Percentiles rank a stretch among this genome's conserved stretches.
Conservation (phyloP, 2,888 invertebrate species). For the Andrena haemorrhoa region DNA sequence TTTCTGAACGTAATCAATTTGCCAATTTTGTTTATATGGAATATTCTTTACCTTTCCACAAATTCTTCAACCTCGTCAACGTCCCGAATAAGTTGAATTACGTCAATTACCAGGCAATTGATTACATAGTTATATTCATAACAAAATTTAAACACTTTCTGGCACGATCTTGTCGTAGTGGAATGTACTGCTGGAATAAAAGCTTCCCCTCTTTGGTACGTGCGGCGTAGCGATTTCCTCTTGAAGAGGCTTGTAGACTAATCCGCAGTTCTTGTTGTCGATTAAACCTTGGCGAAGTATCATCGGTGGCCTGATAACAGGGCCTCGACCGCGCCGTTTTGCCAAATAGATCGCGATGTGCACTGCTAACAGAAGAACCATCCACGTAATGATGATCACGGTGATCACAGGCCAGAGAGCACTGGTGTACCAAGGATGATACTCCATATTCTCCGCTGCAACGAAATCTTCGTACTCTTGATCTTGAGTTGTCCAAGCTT, state of each 20-base stretch:
- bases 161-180: constrained; percentile 88
- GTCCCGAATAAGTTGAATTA: constrained; percentile 2
- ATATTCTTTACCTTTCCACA: background rate
- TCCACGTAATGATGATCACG: constrained; percentile 73
- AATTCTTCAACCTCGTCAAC: background rate
- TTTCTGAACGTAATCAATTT: constrained; percentile 24
- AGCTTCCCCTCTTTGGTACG: constrained; percentile 87
- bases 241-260: constrained; percentile 92
- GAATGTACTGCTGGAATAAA: constrained; percentile 88
- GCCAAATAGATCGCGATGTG: constrained; percentile 76
- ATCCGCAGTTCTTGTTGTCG: constrained; percentile 89
- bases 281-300: constrained; percentile 82
- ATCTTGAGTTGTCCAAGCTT: constrained; percentile 76
- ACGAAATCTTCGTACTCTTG: constrained; percentile 76
- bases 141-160: constrained; percentile 86
- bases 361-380: constrained; percentile 73
- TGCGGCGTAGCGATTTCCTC: constrained; percentile 90
- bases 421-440: constrained; percentile 74
- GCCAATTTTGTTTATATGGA: constrained; percentile 15
- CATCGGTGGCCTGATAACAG: constrained; percentile 83
- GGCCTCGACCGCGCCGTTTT: constrained; percentile 78
- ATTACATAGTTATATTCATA: constrained; percentile 33
- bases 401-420: constrained; percentile 78
- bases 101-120: constrained; percentile 24
- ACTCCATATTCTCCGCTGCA: constrained; percentile 56